Conservation (phyloP, 2,797 vertebrate species). For the Miichthys miiuy region DNA sequence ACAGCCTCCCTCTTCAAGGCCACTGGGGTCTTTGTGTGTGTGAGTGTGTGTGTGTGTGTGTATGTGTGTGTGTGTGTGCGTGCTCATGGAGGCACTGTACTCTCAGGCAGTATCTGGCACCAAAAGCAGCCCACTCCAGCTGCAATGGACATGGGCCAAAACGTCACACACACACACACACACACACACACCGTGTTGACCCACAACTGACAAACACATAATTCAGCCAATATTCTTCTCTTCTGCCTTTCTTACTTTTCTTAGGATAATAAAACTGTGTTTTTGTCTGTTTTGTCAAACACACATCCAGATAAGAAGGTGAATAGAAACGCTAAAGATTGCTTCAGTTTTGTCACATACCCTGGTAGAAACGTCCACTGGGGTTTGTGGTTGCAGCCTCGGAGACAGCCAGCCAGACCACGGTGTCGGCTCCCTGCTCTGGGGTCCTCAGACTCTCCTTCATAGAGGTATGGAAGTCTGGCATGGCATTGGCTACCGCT, state of each 20-base stretch:
- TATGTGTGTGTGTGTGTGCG: conserved; percentile 22
- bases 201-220: conserved; percentile 44
- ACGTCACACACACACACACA: conserved; percentile 19
- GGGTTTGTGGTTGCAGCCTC: conserved; percentile 77
- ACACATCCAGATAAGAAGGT: neutral
- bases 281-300: neutral
- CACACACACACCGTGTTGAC: conserved; percentile 26
- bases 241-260: neutral
- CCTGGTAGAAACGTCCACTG: conserved; percentile 85
- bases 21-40: conserved; percentile 36
- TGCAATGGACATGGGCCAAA: conserved; percentile 79
- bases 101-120: conserved; percentile 82
- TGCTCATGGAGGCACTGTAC: conserved; percentile 55
- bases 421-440: conserved; percentile 86
- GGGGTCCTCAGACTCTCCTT: conserved; percentile 84
- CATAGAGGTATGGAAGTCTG: conserved; percentile 88
- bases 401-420: conserved; percentile 84
- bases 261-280: neutral
- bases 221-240: conserved; percentile 19
- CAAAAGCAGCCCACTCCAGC: conserved; percentile 76
- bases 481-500: conserved; percentile 86
- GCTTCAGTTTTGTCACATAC: conserved; percentile 51
- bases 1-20: conserved; percentile 30
- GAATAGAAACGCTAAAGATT: neutral
- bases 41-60: conserved; percentile 25